Percentiles rank a stretch among this genome's conserved stretches.
Evolutionary conservation across 2,888 invertebrate genomes (phyloP).

Genomic region (Abrostola triplasia): DNA sequence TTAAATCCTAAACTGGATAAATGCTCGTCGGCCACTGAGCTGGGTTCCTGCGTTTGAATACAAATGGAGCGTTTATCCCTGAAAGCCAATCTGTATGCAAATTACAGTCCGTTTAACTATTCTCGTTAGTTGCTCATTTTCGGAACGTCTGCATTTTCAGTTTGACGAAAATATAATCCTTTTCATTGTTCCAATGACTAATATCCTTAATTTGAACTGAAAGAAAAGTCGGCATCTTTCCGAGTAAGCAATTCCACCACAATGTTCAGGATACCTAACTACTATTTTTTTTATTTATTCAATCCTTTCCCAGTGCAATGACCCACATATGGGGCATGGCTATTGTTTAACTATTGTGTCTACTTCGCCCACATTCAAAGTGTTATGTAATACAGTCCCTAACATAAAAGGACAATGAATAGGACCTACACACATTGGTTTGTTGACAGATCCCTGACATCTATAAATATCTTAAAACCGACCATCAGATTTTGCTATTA

Average conservation of each 20-base stretch:
- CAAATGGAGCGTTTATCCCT: slow-evolving; percentile 88
- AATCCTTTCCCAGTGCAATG: no score
- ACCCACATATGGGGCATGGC: no score
- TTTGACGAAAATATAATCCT: slow-evolving; percentile 67
- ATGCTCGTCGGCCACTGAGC: slow-evolving; percentile 82
- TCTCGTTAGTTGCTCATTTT: slow-evolving; percentile 88
- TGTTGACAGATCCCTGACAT: slow-evolving; percentile 15
- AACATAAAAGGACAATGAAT: background rate
- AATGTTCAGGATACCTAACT: no score
- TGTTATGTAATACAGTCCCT: no score
- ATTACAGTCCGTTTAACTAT: slow-evolving; percentile 87
- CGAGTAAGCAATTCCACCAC: no score
- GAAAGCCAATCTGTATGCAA: slow-evolving; percentile 88
- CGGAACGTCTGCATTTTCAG: slow-evolving; percentile 81
- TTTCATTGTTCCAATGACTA: slow-evolving; percentile 55
- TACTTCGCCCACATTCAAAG: no score
- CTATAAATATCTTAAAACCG: slow-evolving; percentile 41
- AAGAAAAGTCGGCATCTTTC: no score
- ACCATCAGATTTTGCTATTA: slow-evolving; percentile 57
- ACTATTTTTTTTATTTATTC: no score
- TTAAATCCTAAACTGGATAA: slow-evolving; percentile 85
- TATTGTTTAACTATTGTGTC: no score
- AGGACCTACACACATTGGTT: background rate
- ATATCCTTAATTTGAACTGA: slow-evolving; percentile 6
- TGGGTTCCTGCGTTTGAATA: slow-evolving; percentile 85